Evolutionary conservation across 37 sponge, comb jelly and placozoan species (phyloP), one percentile per base, ranked within the genome.

Genomic region (Spongia lamella): DNA sequence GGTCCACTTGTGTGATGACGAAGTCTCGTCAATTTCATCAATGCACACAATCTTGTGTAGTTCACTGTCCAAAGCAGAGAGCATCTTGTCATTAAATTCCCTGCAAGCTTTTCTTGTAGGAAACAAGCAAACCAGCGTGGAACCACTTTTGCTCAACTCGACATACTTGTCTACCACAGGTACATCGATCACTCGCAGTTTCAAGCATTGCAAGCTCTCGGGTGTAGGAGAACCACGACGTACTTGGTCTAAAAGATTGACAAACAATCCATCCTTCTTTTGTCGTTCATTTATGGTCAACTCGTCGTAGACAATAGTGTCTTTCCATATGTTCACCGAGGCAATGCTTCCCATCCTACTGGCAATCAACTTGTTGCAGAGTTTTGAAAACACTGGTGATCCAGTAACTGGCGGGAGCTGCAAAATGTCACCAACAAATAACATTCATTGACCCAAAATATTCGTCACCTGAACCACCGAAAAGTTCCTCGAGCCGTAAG

Each of bases 261-360:
- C n/a, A n/a, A n/a, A n/a, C n/a, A n/a, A 35, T 31, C 9, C 26
- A 63, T 80, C 85, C 19, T 39, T 37, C 36, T 63, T 67, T 38
- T 90, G 85, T 31, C 85, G 77, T 66, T 83, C 84, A 79, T 91
- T 91, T 36, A 80, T 86, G 38, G 76, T 86, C 20, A 85, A 69
- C 32, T 85, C 86, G 25, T 61, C 85, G 47, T 61, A 77, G 1
- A 26, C 56, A 36, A 85, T 30, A n/a, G 59, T 50, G 17, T 72
- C 62, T 13, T 67, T 75, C 79, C 79, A 78, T 22, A 85, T 57
- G 54, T 78, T 68, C 43, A 72, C 65, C 24, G 75, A 58, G 15
- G 75, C 39, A 27, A 60, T 58, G 37, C 59, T 61, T 17, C 75
- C 72, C 26, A 62, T 40, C 15, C 29, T 25, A n/a, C 15, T 2